Evolutionary conservation across 2,888 invertebrate species (phyloP).

Genomic region (Oscheius sp.): DNA sequence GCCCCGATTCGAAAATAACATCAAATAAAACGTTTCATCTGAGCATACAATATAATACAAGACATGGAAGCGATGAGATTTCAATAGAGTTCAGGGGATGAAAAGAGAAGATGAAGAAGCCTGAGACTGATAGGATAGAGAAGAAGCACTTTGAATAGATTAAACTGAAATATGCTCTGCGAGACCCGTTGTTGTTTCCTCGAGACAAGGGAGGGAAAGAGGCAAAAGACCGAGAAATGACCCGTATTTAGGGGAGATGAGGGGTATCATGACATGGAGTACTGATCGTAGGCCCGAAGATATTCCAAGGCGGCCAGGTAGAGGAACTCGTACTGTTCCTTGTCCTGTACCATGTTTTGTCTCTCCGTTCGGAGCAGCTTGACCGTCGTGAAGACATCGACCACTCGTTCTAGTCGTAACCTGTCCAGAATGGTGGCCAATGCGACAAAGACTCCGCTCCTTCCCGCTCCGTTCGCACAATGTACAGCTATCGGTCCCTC

Average conservation of each 20-base stretch:
- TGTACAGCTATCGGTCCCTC: slow-evolving; percentile 94
- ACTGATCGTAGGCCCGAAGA: slow-evolving; percentile 75
- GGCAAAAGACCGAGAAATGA: slow-evolving; percentile 23
- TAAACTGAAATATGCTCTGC: slow-evolving; percentile 26
- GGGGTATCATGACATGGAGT: slow-evolving; percentile 17
- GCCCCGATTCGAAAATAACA: no score
- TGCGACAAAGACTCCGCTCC: slow-evolving; percentile 98
- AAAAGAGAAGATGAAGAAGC: background rate
- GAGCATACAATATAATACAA: no score
- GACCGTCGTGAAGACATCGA: slow-evolving; percentile 97
- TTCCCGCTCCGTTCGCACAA: slow-evolving; percentile 92
- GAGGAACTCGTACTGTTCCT: slow-evolving; percentile 99
- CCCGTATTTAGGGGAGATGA: slow-evolving; percentile 3
- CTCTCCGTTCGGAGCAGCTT: slow-evolving; percentile 96
- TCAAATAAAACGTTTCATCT: no score
- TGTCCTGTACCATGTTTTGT: slow-evolving; percentile 99
- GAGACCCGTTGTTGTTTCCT: slow-evolving; percentile 10
- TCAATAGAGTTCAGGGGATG: background rate
- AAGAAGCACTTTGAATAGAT: slow-evolving; percentile 26
- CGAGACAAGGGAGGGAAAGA: background rate
- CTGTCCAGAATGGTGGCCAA: slow-evolving; percentile 96
- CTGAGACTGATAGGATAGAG: slow-evolving; percentile 8
- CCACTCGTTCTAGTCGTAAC: slow-evolving; percentile 98
- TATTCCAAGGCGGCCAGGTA: slow-evolving; percentile 98
- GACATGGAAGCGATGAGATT: no score